Base-by-base conservation (phyloP, 2,113 vertebrate species). In the Ophiodon elongatus region DNA sequence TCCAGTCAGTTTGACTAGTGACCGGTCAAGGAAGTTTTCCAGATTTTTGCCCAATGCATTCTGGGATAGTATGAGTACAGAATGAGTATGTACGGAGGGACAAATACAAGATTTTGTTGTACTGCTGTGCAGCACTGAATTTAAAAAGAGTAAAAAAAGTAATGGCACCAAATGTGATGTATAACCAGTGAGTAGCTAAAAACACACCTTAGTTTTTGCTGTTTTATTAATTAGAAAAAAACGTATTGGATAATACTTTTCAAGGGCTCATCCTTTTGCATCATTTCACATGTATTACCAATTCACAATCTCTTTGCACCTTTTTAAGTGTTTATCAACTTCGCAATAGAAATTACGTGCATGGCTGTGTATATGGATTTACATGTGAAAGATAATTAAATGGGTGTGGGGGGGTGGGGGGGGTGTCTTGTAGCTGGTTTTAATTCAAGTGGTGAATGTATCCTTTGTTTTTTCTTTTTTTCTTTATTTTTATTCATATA, bases 41-140 rank as follows among this genome's bases (percentile, higher is more conserved):
- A n/a, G 6, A 50, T 78, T 45, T 50, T 11, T 73, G 57, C 71
- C 47, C 54, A 74, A 35, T 31, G 52, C 45, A 52, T 65, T 21
- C 66, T 71, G 57, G 25, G 56, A 69, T 25, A 54, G 15, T 8
- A 11, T 21, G 27, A 31, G 8, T 4, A 57, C 50, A 54, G 21
- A 9, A 54, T n/a, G 41, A 43, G 17, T 14, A 33, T 29, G 8
- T 25, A 68, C 25, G 21, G 4, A 45, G 39, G 23, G 33, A 29
- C 35, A n/a, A 19, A 43, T 31, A 64, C 8, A 5, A 69, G 2
- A 21, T 19, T 25, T 21, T 23, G 13, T 47, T 50, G 45, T 50
- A 15, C 13, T 33, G 11, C 33, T n/a, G 13, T 27, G 21, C 8
- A 50, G 27, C 21, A 29, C 62, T 78, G 25, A 31, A 52, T 45